Conservation (phyloP, 2,888 invertebrate genomes). For the Polymixis lichenea region DNA sequence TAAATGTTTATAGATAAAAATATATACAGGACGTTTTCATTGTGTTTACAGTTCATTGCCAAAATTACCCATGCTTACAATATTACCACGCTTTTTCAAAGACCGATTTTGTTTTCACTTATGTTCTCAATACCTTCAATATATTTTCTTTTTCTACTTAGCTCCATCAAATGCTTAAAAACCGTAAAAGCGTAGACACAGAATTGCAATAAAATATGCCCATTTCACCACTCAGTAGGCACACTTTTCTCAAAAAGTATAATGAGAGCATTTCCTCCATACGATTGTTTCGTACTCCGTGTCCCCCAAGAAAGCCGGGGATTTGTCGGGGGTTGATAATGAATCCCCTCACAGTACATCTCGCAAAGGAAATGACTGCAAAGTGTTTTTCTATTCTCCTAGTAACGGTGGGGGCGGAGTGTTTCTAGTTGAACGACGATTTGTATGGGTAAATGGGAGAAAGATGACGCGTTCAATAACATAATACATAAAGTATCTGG, state of each 20-base stretch:
- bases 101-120: too few species aligned
- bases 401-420: constrained; percentile 73
- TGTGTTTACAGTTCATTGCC: too few species aligned
- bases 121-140: too few species aligned
- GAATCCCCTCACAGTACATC: constrained; percentile 87
- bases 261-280: constrained; percentile 63
- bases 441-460: constrained; percentile 43
- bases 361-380: constrained; percentile 87
- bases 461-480: constrained; percentile 7
- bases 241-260: constrained; percentile 51
- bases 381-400: constrained; percentile 89
- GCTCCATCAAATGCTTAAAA: neutral
- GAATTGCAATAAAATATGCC: constrained; percentile 26
- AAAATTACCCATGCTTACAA: too few species aligned
- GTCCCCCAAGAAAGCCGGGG: constrained; percentile 79
- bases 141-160: too few species aligned
- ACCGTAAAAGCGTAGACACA: neutral
- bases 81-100: too few species aligned
- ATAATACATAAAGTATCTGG: neutral
- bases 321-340: constrained; percentile 88
- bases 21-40: too few species aligned
- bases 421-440: constrained; percentile 68
- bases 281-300: constrained; percentile 65
- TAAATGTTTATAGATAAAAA: too few species aligned
- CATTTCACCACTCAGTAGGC: constrained; percentile 36